Conservation (phyloP, 2,888 invertebrate species). For the Torymus auratus region DNA sequence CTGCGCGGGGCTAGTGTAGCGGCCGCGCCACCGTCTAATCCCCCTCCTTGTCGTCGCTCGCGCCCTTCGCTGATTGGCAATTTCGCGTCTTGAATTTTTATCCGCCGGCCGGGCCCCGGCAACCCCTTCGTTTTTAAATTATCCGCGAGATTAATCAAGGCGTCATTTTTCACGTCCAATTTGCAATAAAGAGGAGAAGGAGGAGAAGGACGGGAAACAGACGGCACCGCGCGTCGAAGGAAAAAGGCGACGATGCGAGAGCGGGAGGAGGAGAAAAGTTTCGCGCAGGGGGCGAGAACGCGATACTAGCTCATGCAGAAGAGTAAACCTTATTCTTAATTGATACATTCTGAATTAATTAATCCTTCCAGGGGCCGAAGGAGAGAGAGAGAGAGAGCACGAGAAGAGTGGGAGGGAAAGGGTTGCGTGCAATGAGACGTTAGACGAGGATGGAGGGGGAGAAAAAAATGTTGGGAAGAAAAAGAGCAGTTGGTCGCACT, state of each 20-base stretch:
- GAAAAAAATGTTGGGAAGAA: conserved; percentile 55
- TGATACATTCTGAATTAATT: conserved; percentile 77
- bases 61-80: conserved; percentile 75
- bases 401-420: conserved; percentile 56
- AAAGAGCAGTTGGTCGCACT: conserved; percentile 62
- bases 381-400: too few relatives aligned
- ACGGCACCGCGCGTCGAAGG: conserved; percentile 8
- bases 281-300: conserved; percentile 1
- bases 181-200: conserved; percentile 73
- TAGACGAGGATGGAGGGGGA: conserved; percentile 44
- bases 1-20: too few relatives aligned
- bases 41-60: conserved; percentile 53
- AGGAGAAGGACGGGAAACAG: conserved; percentile 21
- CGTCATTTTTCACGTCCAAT: conserved; percentile 78
- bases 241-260: conserved; percentile 25
- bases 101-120: conserved; percentile 65
- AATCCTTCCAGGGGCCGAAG: conserved; percentile 68
- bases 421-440: conserved; percentile 60
- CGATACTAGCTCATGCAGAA: conserved; percentile 66
- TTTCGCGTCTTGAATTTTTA: conserved; percentile 77
- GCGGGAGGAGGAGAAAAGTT: conserved; percentile 19
- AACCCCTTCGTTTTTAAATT: conserved; percentile 77
- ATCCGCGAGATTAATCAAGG: conserved; percentile 77
- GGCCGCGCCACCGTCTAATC: conserved; percentile 32
- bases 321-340: conserved; percentile 77